Conservation (phyloP, 2,888 invertebrate species). For the Dioctria linearis region DNA sequence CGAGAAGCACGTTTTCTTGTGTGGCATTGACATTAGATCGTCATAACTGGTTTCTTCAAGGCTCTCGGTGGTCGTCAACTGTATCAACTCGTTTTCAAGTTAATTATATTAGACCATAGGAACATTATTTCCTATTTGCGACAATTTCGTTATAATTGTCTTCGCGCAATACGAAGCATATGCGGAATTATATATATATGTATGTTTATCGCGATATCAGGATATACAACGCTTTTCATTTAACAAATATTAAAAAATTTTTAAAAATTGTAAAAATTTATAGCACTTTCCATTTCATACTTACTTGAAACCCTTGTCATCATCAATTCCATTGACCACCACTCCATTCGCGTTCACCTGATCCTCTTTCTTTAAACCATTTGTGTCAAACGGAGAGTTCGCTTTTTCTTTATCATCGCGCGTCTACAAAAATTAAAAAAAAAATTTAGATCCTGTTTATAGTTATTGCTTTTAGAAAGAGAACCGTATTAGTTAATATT, state of each 20-base stretch:
- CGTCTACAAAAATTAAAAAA: slow-evolving; percentile 63
- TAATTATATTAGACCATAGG: background rate
- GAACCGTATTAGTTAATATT: too few species aligned
- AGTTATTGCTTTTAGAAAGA: too few species aligned
- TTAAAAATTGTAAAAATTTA: too few species aligned
- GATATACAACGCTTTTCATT: too few species aligned
- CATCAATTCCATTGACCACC: slow-evolving; percentile 81
- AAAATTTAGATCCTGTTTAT: slow-evolving; percentile 60
- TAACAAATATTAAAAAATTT: too few species aligned
- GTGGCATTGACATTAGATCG: slow-evolving; percentile 71
- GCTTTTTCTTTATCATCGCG: slow-evolving; percentile 74
- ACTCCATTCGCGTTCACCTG: slow-evolving; percentile 74
- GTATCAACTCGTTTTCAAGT: slow-evolving; percentile 48
- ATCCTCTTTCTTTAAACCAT: slow-evolving; percentile 72
- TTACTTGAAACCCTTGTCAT: slow-evolving; percentile 93
- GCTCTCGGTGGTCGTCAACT: slow-evolving; percentile 64
- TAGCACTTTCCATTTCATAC: slow-evolving; percentile 67
- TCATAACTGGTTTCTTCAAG: slow-evolving; percentile 70
- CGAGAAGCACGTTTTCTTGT: slow-evolving; percentile 54
- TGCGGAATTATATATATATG: too few species aligned
- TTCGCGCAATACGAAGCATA: background rate
- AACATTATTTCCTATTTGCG: background rate
- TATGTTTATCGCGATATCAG: background rate
- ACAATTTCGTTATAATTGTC: background rate
- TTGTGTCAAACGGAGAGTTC: slow-evolving; percentile 73